Evolutionary conservation across 2,888 invertebrate genomes (phyloP), one percentile per base, ranked within the genome.

Genomic region (Diabrotica balteata): DNA sequence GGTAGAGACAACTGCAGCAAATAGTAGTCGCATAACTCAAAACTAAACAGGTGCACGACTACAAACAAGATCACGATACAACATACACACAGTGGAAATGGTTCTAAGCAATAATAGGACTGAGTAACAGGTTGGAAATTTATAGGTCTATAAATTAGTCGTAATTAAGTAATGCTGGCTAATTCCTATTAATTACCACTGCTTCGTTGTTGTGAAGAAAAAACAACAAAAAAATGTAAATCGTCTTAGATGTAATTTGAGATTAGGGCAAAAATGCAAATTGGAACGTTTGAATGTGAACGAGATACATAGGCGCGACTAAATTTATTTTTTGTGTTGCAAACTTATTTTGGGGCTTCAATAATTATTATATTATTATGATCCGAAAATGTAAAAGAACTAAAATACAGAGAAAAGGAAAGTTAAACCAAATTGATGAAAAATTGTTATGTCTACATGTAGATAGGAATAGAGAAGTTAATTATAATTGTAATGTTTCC

Each of bases 91-190:
- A 58, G 64, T 64, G 64, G 64, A 64, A 66, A 66, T 61, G 68
- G 47, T 68, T 66, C 63, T 65, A 63, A 62, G 63, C 65, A 69
- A 69, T 69, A 71, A 67, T 69, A 69, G 68, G 54, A 68, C 66
- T 60, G 70, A 72, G 72, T 68, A 72, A 64, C 70, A 69, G 70
- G 68, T 69, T 63, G 66, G 68, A 71, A 73, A 73, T 69, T 73
- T 71, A 73, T 73, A 52, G 61, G 42, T 47, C 63, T 42, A 66
- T 73, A 73, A 73, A 73, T 73, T 68, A 69, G 50, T 45, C 52
- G 62, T 66, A 72, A 70, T 66, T 72, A 72, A 68, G 66, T 72
- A 68, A 68, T 65, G 62, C 68, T 64, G 58, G 66, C 70, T 70
- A 68, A 71, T 71, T 68, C 68, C 59, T 67, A 68, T 68, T 68